Base-by-base conservation (phyloP, 2,888 invertebrate species). In the Mythimna vitellina region DNA sequence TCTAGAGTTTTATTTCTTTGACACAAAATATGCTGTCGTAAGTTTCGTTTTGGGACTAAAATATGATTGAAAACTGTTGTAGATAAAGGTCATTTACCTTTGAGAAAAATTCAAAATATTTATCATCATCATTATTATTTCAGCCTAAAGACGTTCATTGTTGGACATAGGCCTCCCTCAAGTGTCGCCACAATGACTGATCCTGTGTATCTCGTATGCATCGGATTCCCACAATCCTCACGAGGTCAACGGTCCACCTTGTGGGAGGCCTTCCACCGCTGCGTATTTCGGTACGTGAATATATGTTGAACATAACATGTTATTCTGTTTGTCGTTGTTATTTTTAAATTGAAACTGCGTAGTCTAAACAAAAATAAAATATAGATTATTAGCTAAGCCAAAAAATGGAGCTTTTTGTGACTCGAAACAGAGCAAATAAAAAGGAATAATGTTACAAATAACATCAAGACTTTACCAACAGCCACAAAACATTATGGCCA, bases 401-500 rank as follows among this genome's bases (percentile, higher is more conserved):
- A 49, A 17, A 49, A 22, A 46, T 14, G 10, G 20, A 6, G 6
- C 1, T 22, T 70, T 64, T 60, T 22, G 0, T 58, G 22, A 61
- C 14, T n/a, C 53, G 57, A 64, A 67, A 69, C 12, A 54, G 1
- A 60, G 46, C 25, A 65, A 81, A 69, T 61, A 60, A 70, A 69
- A 63, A 12, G 8, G 29, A 57, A 66, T 69, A 61, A 54, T 42
- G 42, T 64, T 32, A 65, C 73, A 68, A 78, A 79, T 58, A 74
- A 78, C 63, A 69, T 25, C 17, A 56, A 25, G 17, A 35, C 62
- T 42, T 60, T 57, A 56, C 49, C 57, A 66, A 73, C 51, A 53
- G 12, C 46, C 56, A 69, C 65, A 81, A 77, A 70, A 68, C 65
- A 74, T 78, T 69, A 78, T 49, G n/a, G 54, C 56, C 22, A 63